Percentiles rank a stretch among this genome's conserved stretches.
phyloP scores from a whole-genome alignment of 2,888 invertebrate genomes.

The Galeruca laticollis region DNA sequence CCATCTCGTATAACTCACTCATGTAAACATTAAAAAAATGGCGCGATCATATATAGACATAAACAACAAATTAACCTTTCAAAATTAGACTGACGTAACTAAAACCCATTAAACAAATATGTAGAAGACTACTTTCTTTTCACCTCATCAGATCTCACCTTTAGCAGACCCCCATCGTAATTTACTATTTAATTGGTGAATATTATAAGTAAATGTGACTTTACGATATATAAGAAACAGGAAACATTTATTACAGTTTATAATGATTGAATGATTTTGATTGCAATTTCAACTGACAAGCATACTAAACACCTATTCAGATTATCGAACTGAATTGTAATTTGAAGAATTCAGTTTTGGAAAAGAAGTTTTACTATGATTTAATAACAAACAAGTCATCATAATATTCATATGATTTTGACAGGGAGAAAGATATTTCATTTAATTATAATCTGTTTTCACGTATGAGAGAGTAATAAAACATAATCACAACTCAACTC shows the following conservation, averaged over 20 bases:
- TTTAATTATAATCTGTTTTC: too few relatives aligned
- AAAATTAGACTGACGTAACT: conserved; percentile 14
- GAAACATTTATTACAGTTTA: background rate
- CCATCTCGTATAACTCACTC: background rate
- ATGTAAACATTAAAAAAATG: conserved; percentile 1
- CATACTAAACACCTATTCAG: too few relatives aligned
- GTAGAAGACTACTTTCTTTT: conserved; percentile 14
- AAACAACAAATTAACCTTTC: conserved; percentile 13
- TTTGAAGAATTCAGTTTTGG: too few relatives aligned
- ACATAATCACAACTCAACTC: too few relatives aligned
- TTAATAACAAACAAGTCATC: too few relatives aligned
- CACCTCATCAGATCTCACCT: conserved; percentile 16
- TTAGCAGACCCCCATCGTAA: conserved; percentile 2
- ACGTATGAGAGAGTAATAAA: too few relatives aligned
- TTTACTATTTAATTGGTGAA: background rate
- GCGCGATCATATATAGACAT: background rate
- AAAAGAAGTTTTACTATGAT: too few relatives aligned
- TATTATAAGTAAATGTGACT: background rate
- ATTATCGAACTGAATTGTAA: too few relatives aligned
- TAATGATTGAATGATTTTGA: too few relatives aligned
- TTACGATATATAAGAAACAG: background rate
- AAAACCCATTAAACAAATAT: conserved; percentile 14
- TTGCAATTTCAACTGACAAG: too few relatives aligned
- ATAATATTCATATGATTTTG: too few relatives aligned
- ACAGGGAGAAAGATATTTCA: too few relatives aligned